These are phyloP conservation scores for Eudyptes chrysolophus DNA, from an alignment of 2,113 vertebrate species.

Conservation along the genomic window DNA sequence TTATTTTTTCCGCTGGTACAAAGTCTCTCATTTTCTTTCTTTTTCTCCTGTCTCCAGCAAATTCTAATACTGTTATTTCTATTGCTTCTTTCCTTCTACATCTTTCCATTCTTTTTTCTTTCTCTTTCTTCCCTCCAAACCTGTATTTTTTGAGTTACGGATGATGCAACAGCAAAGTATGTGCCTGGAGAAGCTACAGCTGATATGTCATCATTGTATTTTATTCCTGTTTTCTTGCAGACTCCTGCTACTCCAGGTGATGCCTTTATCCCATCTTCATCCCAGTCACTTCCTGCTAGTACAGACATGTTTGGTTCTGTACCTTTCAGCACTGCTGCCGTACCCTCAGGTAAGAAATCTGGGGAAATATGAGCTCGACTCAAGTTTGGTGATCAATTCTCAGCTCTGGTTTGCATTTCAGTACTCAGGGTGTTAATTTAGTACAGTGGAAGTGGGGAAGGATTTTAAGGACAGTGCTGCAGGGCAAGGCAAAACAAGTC, in stretches of 20 bases:
- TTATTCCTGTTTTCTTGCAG: slow-evolving; percentile 70
- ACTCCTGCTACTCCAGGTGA: slow-evolving; percentile 97
- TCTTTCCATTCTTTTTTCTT: not conserved
- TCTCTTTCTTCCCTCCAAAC: not conserved
- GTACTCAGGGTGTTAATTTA: not conserved
- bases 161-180: not conserved
- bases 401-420: not conserved
- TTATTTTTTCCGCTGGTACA: not conserved
- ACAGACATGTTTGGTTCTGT: slow-evolving; percentile 89
- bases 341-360: slow-evolving; percentile 92
- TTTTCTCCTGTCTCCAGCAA: not conserved
- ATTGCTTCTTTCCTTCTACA: not conserved
- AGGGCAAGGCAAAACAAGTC: not conserved
- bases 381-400: not conserved
- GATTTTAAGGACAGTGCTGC: not conserved
- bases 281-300: slow-evolving; percentile 86
- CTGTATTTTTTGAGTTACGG: not conserved
- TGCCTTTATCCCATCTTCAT: slow-evolving; percentile 90
- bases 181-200: not conserved
- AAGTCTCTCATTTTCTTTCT: not conserved
- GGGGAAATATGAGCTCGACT: rapidly evolving
- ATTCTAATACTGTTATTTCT: not conserved
- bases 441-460: not conserved
- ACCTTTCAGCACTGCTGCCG: slow-evolving; percentile 91
- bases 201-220: not conserved